phyloP scores from a whole-genome alignment of 1,140 invertebrate species.

The Homarus americanus region DNA sequence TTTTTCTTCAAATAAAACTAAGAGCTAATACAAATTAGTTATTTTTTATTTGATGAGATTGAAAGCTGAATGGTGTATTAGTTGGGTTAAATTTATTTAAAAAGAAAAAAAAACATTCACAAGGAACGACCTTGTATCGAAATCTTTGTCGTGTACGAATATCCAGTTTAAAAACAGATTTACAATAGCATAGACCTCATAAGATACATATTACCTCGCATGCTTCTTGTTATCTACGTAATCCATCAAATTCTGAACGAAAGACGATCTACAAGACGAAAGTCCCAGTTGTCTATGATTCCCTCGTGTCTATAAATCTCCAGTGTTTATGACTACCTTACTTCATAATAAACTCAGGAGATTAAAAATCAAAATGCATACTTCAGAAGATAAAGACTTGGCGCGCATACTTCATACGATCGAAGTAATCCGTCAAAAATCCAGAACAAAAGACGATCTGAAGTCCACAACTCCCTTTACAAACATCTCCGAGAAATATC shows the following conservation, averaged over 20 bases:
- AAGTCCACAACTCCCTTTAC: slow-evolving; percentile 3
- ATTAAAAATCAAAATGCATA: not conserved
- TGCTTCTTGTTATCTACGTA: not conserved
- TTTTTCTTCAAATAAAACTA: too few species aligned
- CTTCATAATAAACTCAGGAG: not conserved
- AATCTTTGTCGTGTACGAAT: not conserved
- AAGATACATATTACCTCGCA: not conserved
- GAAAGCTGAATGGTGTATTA: too few species aligned
- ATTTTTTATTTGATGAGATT: too few species aligned
- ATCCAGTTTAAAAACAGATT: not conserved
- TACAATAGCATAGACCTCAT: not conserved
- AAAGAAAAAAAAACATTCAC: too few species aligned
- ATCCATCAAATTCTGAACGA: slow-evolving; percentile 1
- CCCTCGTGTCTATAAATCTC: not conserved
- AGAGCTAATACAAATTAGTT: too few species aligned
- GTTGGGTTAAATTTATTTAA: too few species aligned
- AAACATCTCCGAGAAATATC: slow-evolving; percentile 7
- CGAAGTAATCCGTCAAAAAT: slow-evolving; percentile 7
- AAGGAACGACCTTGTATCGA: too few species aligned
- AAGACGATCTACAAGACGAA: not conserved
- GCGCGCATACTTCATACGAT: not conserved
- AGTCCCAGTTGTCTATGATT: not conserved
- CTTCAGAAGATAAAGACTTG: not conserved
- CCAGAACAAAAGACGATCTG: slow-evolving; percentile 9
- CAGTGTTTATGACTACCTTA: not conserved